Evolutionary conservation across 2,888 invertebrate species (phyloP).

Genomic region (Tipula lateralis): DNA sequence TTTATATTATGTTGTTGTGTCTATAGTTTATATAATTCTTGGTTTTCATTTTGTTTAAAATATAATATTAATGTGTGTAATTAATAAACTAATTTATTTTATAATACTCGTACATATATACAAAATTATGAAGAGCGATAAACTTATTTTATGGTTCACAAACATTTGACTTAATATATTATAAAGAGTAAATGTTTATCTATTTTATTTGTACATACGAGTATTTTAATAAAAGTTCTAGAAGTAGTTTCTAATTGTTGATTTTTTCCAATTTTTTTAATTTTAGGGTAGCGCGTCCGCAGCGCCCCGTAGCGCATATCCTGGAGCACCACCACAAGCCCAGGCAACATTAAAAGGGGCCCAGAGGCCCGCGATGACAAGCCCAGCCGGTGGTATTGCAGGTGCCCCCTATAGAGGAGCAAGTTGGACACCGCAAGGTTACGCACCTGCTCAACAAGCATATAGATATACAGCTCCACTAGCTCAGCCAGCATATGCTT

Average conservation of each 20-base stretch:
- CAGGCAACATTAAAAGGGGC: slow-evolving; percentile 48
- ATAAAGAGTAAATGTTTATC: neutral
- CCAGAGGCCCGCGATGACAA: slow-evolving; percentile 50
- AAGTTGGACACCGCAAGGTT: slow-evolving; percentile 50
- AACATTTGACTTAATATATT: neutral
- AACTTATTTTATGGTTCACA: neutral
- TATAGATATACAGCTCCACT: slow-evolving; percentile 50
- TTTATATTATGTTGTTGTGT: neutral
- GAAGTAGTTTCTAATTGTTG: neutral
- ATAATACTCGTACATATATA: neutral
- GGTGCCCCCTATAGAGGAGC: slow-evolving; percentile 49
- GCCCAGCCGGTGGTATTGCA: slow-evolving; percentile 50
- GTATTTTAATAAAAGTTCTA: neutral
- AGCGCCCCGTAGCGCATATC: slow-evolving; percentile 47
- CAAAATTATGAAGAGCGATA: neutral
- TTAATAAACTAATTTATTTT: neutral
- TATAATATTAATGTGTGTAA: neutral
- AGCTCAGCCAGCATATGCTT: slow-evolving; percentile 49
- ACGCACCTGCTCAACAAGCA: slow-evolving; percentile 48
- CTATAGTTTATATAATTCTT: neutral
- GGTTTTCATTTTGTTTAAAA: neutral
- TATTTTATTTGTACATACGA: neutral
- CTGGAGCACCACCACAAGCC: slow-evolving; percentile 47
- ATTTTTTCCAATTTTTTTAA: neutral
- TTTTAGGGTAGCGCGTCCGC: slow-evolving; percentile 42